Evolutionary conservation across 2,797 vertebrate species (phyloP), one percentile per base, ranked within the genome.

Genomic region (Phoxinus dragarum): DNA sequence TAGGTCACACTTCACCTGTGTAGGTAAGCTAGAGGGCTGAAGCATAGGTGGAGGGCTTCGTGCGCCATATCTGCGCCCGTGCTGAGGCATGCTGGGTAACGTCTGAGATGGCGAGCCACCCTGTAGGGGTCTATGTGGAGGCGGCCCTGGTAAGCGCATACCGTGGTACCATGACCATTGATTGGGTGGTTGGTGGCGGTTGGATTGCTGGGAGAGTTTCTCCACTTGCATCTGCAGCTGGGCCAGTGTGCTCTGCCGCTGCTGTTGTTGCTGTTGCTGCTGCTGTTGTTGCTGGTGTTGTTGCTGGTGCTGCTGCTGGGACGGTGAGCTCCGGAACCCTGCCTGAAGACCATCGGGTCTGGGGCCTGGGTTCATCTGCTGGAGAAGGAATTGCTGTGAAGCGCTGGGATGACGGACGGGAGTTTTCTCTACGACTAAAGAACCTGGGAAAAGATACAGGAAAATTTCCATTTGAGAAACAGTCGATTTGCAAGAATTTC

Each of bases 171-270:
- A 96, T 47, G 94, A 90, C 95, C 95, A 96, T 78, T 95, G 92
- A 89, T 92, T 95, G 7, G 95, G 94, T 8, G 91, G 89, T 2
- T 92, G 91, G 83, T 94, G 95, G 42, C 95, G 93, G 88, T 90
- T 94, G 84, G 93, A 92, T 76, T 95, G 94, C 91, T 96, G 94
- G 87, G 94, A 93, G 44, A 96, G 92, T 90, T 96, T 96, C 88
- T 96, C 96, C 90, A 96, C 95, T 93, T 96, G 96, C 95, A 96
- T 93, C 91, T 96, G 96, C 8, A 96, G 95, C 92, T 96, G 96
- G 47, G 95, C 95, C 75, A 96, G 91, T 0, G 95, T 96, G 87
- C 93, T 95, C 90, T 95, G 95, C 11, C 95, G 93, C 89, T 95
- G 95, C 89, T 95, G 94, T 94, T 95, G 93, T 90, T 96, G 96